Evolutionary conservation across 2,888 invertebrate genomes (phyloP), one percentile per base, ranked within the genome.

Genomic region (Adineta ricciae): DNA sequence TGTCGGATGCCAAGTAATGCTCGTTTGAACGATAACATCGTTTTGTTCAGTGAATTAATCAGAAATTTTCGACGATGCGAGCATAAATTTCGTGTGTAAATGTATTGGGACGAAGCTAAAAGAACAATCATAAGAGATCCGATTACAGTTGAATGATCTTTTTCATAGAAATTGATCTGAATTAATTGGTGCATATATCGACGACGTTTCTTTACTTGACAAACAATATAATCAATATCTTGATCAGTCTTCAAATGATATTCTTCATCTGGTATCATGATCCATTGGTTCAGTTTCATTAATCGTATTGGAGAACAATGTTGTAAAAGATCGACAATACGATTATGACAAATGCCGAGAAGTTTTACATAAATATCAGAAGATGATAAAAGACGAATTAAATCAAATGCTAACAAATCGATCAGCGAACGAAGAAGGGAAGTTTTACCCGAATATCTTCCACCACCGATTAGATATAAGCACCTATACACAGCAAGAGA

Each of bases 151-250:
- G 78, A 78, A 14, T 78, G 41, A 14, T 78, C 11, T 41, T 41
- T 78, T n/a, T 78, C 11, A 41, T n/a, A 16, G 41, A 78, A 78
- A n/a, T 78, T 78, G 3, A 78, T 41, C n/a, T 41, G n/a, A 16
- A 78, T 41, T n/a, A 41, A 41, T 78, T 78, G 78, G 41, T 78
- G 78, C 24, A 78, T 78, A 41, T 24, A 78, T 11, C 41, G 41
- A n/a, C 78, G 78, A n/a, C 78, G 78, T 41, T 41, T 78, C n/a
- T 78, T 78, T n/a, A 78, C 41, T 78, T 78, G 41, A 41, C 41
- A 41, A n/a, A 11, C 14, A 24, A 78, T 19, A 41, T 78, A 78
- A n/a, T 78, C 78, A 78, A 78, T 78, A 41, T 78, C 78, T 16
- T 78, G 8, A 78, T 38, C 24, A 78, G 16, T 38, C 41, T 38